Conservation (phyloP, 1,140 invertebrate genomes). For the Drosophila nebulosa region DNA sequence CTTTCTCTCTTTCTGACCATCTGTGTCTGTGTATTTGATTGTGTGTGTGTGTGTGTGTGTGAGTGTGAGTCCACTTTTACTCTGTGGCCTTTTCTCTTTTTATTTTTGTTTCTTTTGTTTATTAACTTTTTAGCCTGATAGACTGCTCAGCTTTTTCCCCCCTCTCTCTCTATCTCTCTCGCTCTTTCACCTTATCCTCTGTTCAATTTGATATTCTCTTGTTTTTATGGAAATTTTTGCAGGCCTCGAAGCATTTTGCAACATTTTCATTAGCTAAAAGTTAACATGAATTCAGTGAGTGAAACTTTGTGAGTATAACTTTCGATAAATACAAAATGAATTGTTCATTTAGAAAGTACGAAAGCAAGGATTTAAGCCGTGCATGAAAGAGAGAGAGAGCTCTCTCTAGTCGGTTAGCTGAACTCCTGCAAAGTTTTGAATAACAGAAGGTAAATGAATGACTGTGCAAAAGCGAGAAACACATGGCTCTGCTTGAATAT, state of each 20-base stretch:
- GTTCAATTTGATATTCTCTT: neutral
- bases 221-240: neutral
- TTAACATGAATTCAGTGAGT: neutral
- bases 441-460: too few species aligned
- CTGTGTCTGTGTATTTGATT: neutral
- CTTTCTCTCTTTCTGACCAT: neutral
- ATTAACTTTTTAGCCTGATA: neutral
- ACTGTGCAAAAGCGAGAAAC: too few species aligned
- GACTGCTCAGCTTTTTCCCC: neutral
- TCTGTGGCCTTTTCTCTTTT: neutral
- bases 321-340: neutral
- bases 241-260: neutral
- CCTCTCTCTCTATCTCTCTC: neutral
- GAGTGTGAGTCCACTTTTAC: neutral
- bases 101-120: neutral
- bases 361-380: neutral
- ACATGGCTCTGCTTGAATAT: too few species aligned
- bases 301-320: neutral
- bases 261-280: slow-evolving; percentile 1
- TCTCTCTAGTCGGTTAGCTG: neutral
- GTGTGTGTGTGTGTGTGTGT: neutral
- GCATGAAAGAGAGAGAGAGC: too few species aligned
- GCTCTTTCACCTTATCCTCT: neutral
- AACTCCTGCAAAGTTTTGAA: neutral
- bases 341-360: neutral